Evolutionary conservation across 2,888 invertebrate species (phyloP).

Genomic region (Xestia rhomboidea): DNA sequence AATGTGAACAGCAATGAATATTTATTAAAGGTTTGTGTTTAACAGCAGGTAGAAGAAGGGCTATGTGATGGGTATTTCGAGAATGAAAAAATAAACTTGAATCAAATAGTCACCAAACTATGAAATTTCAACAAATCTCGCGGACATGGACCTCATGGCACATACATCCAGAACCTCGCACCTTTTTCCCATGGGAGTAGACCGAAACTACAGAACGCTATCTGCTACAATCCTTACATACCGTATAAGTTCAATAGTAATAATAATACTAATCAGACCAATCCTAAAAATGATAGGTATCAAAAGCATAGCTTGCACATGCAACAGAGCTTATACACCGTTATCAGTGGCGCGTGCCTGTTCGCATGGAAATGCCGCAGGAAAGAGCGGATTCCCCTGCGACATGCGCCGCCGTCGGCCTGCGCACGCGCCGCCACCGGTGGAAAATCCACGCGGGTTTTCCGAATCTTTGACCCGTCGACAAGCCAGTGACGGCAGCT

Average conservation of each 20-base stretch:
- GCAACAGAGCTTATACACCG: background rate
- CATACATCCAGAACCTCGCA: background rate
- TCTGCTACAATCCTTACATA: background rate
- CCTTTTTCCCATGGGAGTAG: background rate
- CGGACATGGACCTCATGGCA: background rate
- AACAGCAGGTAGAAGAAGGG: background rate
- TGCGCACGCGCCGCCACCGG: slow-evolving; percentile 34
- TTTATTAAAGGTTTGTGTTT: background rate
- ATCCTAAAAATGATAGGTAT: background rate
- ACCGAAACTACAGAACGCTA: background rate
- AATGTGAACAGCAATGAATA: background rate
- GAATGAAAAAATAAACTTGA: background rate
- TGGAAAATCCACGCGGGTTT: slow-evolving; percentile 58
- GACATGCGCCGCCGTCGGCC: too few relatives aligned
- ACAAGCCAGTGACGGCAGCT: background rate
- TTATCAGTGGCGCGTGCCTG: slow-evolving; percentile 48
- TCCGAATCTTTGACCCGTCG: slow-evolving; percentile 55
- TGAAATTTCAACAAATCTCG: background rate
- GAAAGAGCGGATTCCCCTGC: slow-evolving; percentile 34
- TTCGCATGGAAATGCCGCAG: slow-evolving; percentile 36
- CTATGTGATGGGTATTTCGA: background rate
- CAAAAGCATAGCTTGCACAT: slow-evolving; percentile 16
- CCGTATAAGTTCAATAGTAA: background rate
- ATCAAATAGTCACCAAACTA: background rate
- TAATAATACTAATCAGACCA: background rate